Evolutionary conservation across 2,888 invertebrate species (phyloP), one percentile per base, ranked within the genome.

Genomic region (Andrena haemorrhoa): DNA sequence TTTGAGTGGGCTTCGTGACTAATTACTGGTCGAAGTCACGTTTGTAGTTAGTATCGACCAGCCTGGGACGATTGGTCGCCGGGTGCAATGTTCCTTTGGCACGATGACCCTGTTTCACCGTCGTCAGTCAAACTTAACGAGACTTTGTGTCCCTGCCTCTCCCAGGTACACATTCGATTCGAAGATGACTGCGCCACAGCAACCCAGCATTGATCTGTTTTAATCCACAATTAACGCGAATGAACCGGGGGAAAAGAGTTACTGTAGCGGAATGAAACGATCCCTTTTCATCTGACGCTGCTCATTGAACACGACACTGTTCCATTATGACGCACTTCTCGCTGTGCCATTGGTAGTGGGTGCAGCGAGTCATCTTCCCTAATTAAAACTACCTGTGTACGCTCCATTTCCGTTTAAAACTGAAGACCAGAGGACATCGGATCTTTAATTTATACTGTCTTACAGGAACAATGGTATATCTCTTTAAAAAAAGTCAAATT

Each of bases 41-140:
- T 82, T 77, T 79, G 75, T 26, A 51, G 60, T 60, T 51, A 31
- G 47, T 33, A 58, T 58, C 61, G 72, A 75, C 79, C 77, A 75
- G 60, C 71, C 41, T 41, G 74, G 73, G 78, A 83, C 72, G 63
- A 84, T 78, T 79, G 78, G 72, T 53, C 53, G 56, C 77, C 63
- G 68, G 53, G 78, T 68, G 75, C 75, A 56, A 56, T 70, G 83
- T 75, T 81, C 56, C 75, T 64, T 29, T 65, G 79, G 80, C 80
- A 73, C 83, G 75, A 72, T 81, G 83, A 83, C 83, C 85, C 77
- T 60, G 63, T 83, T 81, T 89, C 88, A 81, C 89, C 90, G 90
- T 90, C 90, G 89, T 90, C 88, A 86, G 89, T 85, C 80, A 79
- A 89, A 87, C 87, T 90, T 92, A 92, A 92, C 89, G 91, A 91